These are phyloP conservation scores for Eretmocerus hayati DNA, from an alignment of 2,888 invertebrate species.

Conservation along the genomic window DNA sequence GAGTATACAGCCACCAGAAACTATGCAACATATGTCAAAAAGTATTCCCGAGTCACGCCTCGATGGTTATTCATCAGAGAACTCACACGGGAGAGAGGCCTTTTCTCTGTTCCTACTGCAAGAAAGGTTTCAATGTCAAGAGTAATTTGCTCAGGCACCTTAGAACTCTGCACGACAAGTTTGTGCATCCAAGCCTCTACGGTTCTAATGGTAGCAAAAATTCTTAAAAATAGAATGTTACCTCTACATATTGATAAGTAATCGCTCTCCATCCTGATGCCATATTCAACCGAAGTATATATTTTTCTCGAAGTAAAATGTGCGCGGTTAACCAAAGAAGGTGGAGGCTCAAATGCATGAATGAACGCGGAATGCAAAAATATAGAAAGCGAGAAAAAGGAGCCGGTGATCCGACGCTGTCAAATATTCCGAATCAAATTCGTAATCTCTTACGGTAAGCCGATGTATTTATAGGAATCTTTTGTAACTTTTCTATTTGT, in stretches of 20 bases:
- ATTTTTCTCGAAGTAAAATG: conserved; percentile 18
- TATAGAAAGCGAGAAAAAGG: conserved; percentile 3
- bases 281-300: conserved; percentile 9
- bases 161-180: conserved; percentile 67
- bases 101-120: conserved; percentile 66
- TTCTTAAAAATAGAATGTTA: conserved; percentile 36
- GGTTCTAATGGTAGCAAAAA: conserved; percentile 45
- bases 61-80: conserved; percentile 70
- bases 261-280: background rate
- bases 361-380: too few species aligned
- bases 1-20: conserved; percentile 44
- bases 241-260: too few species aligned
- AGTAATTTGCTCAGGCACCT: conserved; percentile 68
- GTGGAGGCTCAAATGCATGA: conserved; percentile 9
- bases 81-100: conserved; percentile 72
- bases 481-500: conserved; percentile 1
- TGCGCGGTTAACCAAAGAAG: background rate
- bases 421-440: conserved; percentile 21
- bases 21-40: conserved; percentile 64
- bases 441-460: conserved; percentile 19
- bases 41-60: conserved; percentile 70
- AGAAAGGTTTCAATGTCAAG: conserved; percentile 73
- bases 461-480: conserved; percentile 15
- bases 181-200: conserved; percentile 48
- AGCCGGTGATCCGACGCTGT: conserved; percentile 5